Conservation (phyloP, 2,888 invertebrate genomes). For the Diaphora mendica region DNA sequence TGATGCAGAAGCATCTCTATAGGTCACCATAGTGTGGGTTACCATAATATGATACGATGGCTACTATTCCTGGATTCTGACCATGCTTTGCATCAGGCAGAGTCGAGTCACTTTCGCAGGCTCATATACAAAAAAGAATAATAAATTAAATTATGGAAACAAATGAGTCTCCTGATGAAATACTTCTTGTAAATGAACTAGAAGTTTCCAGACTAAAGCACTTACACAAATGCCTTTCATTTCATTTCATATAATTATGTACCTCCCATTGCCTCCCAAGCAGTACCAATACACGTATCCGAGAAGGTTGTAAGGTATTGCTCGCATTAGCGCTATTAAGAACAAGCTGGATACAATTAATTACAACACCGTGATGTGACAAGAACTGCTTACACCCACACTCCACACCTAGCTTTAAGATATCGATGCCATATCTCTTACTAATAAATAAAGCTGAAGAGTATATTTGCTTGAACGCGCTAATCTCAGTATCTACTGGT, state of each 20-base stretch:
- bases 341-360: constrained; percentile 40
- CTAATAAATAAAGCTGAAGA: too few relatives aligned
- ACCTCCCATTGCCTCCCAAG: constrained; percentile 10
- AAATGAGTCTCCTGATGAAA: not conserved
- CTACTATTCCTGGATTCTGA: too few relatives aligned
- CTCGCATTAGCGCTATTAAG: constrained; percentile 42
- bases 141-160: too few relatives aligned
- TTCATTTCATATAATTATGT: not conserved
- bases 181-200: not conserved
- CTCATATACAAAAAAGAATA: too few relatives aligned
- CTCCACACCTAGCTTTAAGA: constrained; percentile 3
- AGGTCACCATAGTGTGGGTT: too few relatives aligned
- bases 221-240: too few relatives aligned
- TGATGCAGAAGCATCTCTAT: too few relatives aligned
- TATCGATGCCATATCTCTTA: not conserved
- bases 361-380: constrained; percentile 36
- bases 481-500: too few relatives aligned
- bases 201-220: not conserved
- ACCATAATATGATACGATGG: too few relatives aligned
- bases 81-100: too few relatives aligned
- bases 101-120: too few relatives aligned
- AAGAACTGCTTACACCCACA: constrained; percentile 14
- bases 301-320: constrained; percentile 35
- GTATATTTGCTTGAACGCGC: too few relatives aligned
- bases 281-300: constrained; percentile 15